Percentiles rank a stretch among this genome's conserved stretches.
Evolutionary conservation across 2,797 vertebrate genomes (phyloP).

Genomic region (Percopsis omiscomaycus): DNA sequence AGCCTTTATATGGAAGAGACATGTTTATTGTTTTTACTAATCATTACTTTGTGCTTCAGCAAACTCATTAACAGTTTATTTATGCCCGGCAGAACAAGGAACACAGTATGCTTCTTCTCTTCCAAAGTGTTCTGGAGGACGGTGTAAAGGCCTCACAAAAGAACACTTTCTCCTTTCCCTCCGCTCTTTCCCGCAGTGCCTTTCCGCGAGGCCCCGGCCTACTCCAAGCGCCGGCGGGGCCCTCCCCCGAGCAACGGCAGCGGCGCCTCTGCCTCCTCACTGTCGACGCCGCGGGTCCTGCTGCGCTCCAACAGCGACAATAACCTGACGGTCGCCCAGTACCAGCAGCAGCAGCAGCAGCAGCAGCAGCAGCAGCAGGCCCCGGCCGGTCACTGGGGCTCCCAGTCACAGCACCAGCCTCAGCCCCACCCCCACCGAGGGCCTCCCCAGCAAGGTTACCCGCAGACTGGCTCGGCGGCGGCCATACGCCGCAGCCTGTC

Average conservation of each 20-base stretch:
- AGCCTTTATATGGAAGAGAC: no score
- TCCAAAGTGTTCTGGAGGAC: no score
- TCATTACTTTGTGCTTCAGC: no score
- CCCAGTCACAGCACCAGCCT: constrained; percentile 38
- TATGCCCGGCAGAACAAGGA: no score
- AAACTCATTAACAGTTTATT: no score
- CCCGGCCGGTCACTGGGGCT: constrained; percentile 53
- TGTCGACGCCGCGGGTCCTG: constrained; percentile 87
- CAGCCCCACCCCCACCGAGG: constrained; percentile 68
- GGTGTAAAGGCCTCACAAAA: no score
- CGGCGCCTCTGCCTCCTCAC: constrained; percentile 68
- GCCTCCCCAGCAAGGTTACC: constrained; percentile 61
- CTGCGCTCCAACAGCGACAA: constrained; percentile 97
- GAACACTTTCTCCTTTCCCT: background rate
- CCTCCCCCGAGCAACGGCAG: constrained; percentile 66
- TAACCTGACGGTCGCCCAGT: constrained; percentile 82
- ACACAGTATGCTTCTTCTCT: no score
- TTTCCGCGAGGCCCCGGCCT: constrained; percentile 92
- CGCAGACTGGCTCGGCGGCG: constrained; percentile 76
- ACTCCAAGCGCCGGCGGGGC: constrained; percentile 86
- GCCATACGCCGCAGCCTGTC: constrained; percentile 90
- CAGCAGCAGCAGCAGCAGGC: constrained; percentile 60
- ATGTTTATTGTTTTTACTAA: no score
- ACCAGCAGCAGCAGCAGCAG: constrained; percentile 56
- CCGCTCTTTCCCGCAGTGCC: constrained; percentile 79